phyloP scores from a whole-genome alignment of 64 coral and sea anemone species.

The Hydrozoanthus tunicans region DNA sequence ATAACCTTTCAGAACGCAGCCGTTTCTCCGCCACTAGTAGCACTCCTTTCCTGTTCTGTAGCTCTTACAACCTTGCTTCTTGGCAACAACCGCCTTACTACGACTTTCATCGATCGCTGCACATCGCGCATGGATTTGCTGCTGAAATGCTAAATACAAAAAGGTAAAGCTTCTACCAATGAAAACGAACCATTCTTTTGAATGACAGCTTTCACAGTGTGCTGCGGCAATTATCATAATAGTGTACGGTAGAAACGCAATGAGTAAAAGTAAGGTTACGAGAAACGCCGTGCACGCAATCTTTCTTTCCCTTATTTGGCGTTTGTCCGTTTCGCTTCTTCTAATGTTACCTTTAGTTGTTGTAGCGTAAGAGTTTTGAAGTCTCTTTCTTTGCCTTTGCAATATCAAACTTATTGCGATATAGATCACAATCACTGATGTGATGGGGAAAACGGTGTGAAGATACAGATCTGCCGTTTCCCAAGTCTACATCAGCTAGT shows the following conservation, averaged over 20 bases:
- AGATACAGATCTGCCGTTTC: slow-evolving; percentile 50
- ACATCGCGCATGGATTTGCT: slow-evolving; percentile 52
- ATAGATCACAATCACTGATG: slow-evolving; percentile 5
- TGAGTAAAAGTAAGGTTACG: slow-evolving; percentile 19
- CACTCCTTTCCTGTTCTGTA: neutral
- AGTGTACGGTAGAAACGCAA: slow-evolving; percentile 43
- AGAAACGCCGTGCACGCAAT: slow-evolving; percentile 49
- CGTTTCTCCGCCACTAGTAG: neutral
- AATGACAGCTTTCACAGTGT: slow-evolving; percentile 35
- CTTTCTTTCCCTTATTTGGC: slow-evolving; percentile 17
- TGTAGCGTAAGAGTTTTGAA: neutral
- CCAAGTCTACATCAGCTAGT: neutral
- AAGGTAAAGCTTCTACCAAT: slow-evolving; percentile 1
- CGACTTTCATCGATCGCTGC: slow-evolving; percentile 13
- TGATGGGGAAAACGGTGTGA: slow-evolving; percentile 33
- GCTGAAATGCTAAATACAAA: slow-evolving; percentile 19
- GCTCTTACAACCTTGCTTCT: neutral
- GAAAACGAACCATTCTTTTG: slow-evolving; percentile 41
- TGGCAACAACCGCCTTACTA: neutral
- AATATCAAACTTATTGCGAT: slow-evolving; percentile 18
- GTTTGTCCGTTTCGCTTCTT: neutral
- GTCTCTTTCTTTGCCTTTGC: slow-evolving; percentile 13
- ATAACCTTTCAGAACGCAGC: neutral
- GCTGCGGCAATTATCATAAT: neutral
- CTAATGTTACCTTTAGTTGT: neutral